Conservation (phyloP, 2,113 vertebrate genomes). For the Vulpes lagopus region DNA sequence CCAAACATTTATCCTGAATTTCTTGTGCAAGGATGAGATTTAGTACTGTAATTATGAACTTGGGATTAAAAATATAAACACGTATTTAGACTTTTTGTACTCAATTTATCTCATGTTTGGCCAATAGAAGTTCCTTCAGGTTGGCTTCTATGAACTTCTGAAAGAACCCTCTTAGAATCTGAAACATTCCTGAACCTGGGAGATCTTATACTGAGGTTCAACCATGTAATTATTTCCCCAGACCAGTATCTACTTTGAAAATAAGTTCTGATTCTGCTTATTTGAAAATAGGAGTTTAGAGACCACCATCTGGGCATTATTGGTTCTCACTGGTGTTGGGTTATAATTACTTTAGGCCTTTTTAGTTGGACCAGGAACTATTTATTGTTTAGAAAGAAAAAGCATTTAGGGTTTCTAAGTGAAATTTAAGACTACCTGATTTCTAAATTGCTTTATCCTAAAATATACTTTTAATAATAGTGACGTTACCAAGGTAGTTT, state of each 20-base stretch:
- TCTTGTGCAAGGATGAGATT: background rate
- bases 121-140: background rate
- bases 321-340: background rate
- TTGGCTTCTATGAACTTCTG: background rate
- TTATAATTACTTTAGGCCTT: background rate
- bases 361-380: background rate
- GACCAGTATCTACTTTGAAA: background rate
- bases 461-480: background rate
- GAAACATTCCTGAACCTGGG: background rate
- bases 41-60: background rate
- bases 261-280: background rate
- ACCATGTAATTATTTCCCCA: background rate
- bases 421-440: background rate
- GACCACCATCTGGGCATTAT: background rate
- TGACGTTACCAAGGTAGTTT: background rate
- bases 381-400: background rate
- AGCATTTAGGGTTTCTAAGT: background rate
- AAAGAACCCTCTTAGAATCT: background rate
- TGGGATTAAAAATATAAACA: background rate
- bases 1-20: background rate
- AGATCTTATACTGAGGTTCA: background rate
- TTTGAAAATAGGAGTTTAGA: background rate
- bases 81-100: background rate
- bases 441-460: background rate
- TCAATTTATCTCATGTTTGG: background rate